Percentiles rank a stretch among this genome's conserved stretches.
phyloP scores from a whole-genome alignment of 37 sponge, comb jelly and placozoan species.

The Beroe ovata region DNA sequence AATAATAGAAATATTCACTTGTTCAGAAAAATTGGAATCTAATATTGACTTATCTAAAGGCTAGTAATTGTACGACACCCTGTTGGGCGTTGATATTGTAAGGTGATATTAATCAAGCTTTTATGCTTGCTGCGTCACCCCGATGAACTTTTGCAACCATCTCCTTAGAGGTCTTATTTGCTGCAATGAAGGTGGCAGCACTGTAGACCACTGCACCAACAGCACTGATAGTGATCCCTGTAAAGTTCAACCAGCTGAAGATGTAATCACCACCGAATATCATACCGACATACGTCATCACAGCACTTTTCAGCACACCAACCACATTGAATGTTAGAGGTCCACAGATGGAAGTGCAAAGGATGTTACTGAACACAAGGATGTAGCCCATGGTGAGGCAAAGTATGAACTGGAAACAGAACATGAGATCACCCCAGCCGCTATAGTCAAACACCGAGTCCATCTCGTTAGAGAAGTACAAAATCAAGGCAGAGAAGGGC shows the following conservation, averaged over 20 bases:
- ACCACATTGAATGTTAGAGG: constrained; percentile 50
- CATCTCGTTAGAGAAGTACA: not conserved
- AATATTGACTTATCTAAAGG: too few relatives aligned
- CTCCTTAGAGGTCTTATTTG: too few relatives aligned
- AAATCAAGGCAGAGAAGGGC: not conserved
- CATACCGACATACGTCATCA: constrained; percentile 43
- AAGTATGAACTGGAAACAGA: constrained; percentile 44
- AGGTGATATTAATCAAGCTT: too few relatives aligned
- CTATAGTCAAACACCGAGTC: not conserved
- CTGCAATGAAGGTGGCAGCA: not conserved
- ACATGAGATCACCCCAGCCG: constrained; percentile 12
- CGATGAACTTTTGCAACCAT: too few relatives aligned
- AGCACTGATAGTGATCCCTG: constrained; percentile 46
- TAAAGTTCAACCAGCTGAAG: constrained; percentile 64
- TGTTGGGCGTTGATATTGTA: too few relatives aligned
- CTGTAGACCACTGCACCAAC: constrained; percentile 48
- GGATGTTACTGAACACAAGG: constrained; percentile 23
- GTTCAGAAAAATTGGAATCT: too few relatives aligned
- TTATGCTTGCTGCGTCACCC: too few relatives aligned
- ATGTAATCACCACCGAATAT: constrained; percentile 58
- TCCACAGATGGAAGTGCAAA: constrained; percentile 36
- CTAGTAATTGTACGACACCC: too few relatives aligned
- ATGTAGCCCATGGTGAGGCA: not conserved
- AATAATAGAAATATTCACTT: too few relatives aligned
- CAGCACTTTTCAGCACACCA: constrained; percentile 60